Base-by-base conservation (phyloP, 2,797 vertebrate genomes). In the Mallotus villosus region DNA sequence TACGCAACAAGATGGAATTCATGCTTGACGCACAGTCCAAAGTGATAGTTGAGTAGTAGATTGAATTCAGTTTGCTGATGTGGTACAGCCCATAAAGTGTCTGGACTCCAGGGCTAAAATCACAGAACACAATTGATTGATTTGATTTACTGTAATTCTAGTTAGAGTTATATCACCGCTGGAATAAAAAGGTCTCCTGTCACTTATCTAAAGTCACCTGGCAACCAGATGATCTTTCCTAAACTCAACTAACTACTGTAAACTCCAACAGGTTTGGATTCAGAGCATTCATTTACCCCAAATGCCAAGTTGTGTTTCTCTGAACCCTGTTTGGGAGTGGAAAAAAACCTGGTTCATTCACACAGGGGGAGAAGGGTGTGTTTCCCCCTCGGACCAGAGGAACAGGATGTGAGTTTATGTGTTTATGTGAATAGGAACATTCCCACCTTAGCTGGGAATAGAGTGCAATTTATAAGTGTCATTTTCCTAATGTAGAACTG, bases 401-500 rank as follows among this genome's bases (percentile, higher is more conserved):
- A 61, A 71, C 63, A 68, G 67, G 68, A 86, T 78, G 14, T 72
- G 51, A 14, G 64, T 80, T 78, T 22, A 78, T 78, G 71, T 84
- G 64, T 74, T 75, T 37, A 67, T 51, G 19, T 4, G 0, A 79
- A 58, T 67, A 67, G 21, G 61, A 81, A 78, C 4, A 0, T 73
- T 71, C 62, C 63, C 76, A 84, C 76, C 79, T 85, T 81, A 51
- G 72, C 57, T 73, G 74, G 74, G 25, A 66, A 80, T 71, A 69
- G 1, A 27, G 3, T 37, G 3, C 68, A 76, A 71, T 81, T 72
- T 84, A 73, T 78, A 70, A 2, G 27, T 51, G 57, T 60, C 70
- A 27, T 74, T 75, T 16, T 80, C 74, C 81, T 55, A 82, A 81
- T 88, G 78, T 81, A 77, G 75, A 81, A 68, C 76, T 59, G 78